phyloP scores from a whole-genome alignment of 2,797 vertebrate species.

The Muscicapa striata region DNA sequence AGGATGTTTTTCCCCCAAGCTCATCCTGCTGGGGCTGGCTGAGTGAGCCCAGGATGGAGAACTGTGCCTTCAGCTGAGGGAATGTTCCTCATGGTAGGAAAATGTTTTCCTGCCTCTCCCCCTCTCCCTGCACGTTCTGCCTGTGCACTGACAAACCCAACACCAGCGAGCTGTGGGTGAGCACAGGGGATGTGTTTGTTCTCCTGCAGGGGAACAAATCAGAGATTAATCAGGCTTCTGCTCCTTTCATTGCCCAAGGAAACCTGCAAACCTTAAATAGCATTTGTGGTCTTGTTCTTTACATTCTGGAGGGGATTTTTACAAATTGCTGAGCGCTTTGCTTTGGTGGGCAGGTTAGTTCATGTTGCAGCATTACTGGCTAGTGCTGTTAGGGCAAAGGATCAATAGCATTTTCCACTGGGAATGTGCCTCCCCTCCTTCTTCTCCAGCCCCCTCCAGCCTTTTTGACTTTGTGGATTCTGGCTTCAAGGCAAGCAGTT shows the following conservation, averaged over 20 bases:
- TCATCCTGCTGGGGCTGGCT: background rate
- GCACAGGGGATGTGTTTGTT: background rate
- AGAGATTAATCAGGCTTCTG: constrained; percentile 38
- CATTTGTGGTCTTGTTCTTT: constrained; percentile 40
- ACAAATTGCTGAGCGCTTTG: constrained; percentile 21
- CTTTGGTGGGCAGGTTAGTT: constrained; percentile 39
- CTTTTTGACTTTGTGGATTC: background rate
- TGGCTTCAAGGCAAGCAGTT: background rate
- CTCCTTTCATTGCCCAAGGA: constrained; percentile 31
- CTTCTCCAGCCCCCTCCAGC: background rate
- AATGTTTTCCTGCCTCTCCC: background rate
- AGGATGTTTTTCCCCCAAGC: background rate
- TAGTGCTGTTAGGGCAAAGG: constrained; percentile 10
- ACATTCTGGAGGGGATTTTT: constrained; percentile 46
- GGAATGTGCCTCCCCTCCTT: background rate
- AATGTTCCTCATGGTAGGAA: background rate
- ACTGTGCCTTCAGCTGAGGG: background rate
- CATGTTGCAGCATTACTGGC: background rate
- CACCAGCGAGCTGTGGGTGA: background rate
- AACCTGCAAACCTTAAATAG: constrained; percentile 22
- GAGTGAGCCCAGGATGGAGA: background rate
- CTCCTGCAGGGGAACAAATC: constrained; percentile 13
- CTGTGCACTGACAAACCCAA: background rate
- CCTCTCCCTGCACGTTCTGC: background rate
- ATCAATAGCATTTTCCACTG: constrained; percentile 51